These are phyloP conservation scores for Ploceus nigricollis DNA, from an alignment of 2,113 vertebrate genomes.

Conservation along the genomic window DNA sequence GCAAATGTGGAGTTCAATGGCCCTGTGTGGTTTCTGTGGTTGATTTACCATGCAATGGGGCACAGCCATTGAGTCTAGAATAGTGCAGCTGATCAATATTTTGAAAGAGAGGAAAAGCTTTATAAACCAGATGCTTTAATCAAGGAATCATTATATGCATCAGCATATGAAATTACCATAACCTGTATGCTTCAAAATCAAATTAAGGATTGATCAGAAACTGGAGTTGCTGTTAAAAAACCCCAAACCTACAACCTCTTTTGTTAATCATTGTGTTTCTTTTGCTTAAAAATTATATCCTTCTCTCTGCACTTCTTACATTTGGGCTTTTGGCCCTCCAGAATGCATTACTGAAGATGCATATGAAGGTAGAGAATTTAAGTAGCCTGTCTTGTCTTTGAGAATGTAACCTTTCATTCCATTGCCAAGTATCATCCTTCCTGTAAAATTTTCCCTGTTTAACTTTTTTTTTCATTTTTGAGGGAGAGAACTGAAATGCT, in stretches of 20 bases:
- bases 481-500: neutral
- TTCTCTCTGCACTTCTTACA: neutral
- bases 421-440: neutral
- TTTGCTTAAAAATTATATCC: neutral
- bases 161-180: neutral
- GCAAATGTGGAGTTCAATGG: neutral
- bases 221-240: neutral
- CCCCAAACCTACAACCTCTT: neutral
- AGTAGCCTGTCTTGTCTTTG: neutral
- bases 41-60: neutral
- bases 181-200: neutral
- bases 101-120: neutral
- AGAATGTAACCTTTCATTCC: neutral
- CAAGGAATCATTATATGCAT: neutral
- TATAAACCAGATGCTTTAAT: neutral
- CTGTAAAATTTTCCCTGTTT: neutral
- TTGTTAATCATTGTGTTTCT: neutral
- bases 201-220: neutral
- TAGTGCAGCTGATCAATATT: neutral
- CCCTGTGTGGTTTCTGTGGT: neutral
- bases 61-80: neutral
- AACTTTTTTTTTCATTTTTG: neutral
- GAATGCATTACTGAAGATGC: neutral
- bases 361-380: neutral
- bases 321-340: neutral